Base-by-base conservation (phyloP, 2,888 invertebrate species). In the Piscicola geometra region DNA sequence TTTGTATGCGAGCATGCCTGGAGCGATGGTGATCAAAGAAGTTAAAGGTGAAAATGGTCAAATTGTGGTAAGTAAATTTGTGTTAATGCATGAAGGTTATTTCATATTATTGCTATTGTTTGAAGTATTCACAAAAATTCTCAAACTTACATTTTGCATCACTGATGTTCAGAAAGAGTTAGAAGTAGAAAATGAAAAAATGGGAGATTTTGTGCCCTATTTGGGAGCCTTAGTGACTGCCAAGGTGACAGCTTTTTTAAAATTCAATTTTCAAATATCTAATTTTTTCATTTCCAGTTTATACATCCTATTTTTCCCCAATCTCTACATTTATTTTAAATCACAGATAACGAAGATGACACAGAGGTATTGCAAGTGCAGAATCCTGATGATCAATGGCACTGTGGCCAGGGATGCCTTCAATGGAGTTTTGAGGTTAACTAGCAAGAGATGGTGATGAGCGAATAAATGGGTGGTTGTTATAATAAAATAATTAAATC, bases 331-430 rank as follows among this genome's bases (percentile, higher is more conserved):
- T 67, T 28, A 3, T 33, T 33, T 30, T 35, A 18, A 67, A 18
- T 67, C 30, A 33, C 18, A 67, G 67, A 28, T 67, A 35, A 67
- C 67, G 15, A 67, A 35, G n/a, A 18, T 67, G 33, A 67, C 67
- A 5, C 67, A 67, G 30, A 9, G 67, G 30, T 67, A 67, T n/a
- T 67, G 67, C 67, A 67, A 67, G n/a, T 67, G 67, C 33, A 67
- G 30, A 35, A 67, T 67, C 18, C 3, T 35, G 21, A 2, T 35
- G 5, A 35, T 67, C n/a, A 35, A 67, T 12, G n/a, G 28, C 21
- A 67, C 66, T 66, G 25, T 36, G 9, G 1, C 33, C 33, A 33
- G 35, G n/a, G 64, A 28, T n/a, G 5, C 28, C 18, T 33, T 67
- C 30, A 33, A 66, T 74, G 60, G 32, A 12, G 33, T 67, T 3